Conservation (phyloP, 2,113 vertebrate genomes). For the Oncorhynchus mykiss region DNA sequence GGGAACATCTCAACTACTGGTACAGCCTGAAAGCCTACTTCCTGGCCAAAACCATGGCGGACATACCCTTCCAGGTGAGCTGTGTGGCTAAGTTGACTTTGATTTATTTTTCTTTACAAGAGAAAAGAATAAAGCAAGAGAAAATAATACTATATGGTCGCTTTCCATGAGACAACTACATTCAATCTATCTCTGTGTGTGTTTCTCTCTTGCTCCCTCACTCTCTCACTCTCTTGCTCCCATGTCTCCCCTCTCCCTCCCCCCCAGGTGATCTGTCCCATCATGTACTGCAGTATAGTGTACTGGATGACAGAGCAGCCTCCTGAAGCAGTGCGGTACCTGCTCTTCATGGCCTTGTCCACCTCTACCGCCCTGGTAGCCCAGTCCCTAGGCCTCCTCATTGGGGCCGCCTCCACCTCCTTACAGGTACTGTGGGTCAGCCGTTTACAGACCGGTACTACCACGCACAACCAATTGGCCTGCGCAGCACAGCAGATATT, state of each 20-base stretch:
- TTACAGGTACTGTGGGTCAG: conserved; percentile 73
- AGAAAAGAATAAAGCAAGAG: no score
- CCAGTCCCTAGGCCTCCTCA: conserved; percentile 92
- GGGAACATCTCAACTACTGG: conserved; percentile 98
- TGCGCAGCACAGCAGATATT: no score
- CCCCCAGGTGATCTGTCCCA: conserved; percentile 88
- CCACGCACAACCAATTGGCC: not conserved
- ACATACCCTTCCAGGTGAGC: conserved; percentile 96
- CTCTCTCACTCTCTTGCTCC: conserved; percentile 7
- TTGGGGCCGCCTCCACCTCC: conserved; percentile 94
- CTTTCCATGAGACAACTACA: not conserved
- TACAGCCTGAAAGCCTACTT: conserved; percentile 98
- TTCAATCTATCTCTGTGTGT: not conserved
- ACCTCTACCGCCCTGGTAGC: conserved; percentile 92
- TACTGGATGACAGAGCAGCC: conserved; percentile 99
- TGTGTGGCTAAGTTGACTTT: not conserved
- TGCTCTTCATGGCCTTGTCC: conserved; percentile 93
- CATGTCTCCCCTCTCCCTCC: conserved; percentile 12
- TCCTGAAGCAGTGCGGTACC: conserved; percentile 85
- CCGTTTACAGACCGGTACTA: not conserved
- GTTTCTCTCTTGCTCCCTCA: not conserved
- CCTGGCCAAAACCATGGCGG: conserved; percentile 95
- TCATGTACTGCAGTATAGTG: conserved; percentile 95
- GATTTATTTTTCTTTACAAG: no score
- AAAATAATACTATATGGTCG: no score